phyloP scores from a whole-genome alignment of 2,888 invertebrate species.

The Cordilura impudica region DNA sequence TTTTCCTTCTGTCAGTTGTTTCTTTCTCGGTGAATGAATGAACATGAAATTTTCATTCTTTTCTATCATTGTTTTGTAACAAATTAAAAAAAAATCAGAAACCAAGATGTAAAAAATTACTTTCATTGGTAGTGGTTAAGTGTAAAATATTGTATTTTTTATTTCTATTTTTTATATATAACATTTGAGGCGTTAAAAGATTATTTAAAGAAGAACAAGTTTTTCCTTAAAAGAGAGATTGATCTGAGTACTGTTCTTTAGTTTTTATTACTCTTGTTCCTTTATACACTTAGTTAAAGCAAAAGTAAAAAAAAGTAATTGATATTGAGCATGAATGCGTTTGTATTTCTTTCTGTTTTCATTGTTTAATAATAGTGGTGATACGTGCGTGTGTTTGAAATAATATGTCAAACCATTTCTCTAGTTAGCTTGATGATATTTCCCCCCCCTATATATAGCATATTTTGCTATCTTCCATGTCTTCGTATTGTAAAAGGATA shows the following conservation, averaged over 20 bases:
- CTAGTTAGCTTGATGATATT: conserved; percentile 4
- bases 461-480: conserved; percentile 8
- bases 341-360: conserved; percentile 31
- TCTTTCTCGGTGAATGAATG: conserved; percentile 38
- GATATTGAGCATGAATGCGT: conserved; percentile 56
- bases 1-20: conserved; percentile 40
- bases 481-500: conserved; percentile 6
- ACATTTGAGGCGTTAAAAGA: conserved; percentile 47
- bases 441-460: too few species aligned
- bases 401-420: conserved; percentile 40
- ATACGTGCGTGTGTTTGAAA: conserved; percentile 19
- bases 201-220: conserved; percentile 38
- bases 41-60: conserved; percentile 31
- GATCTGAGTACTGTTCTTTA: conserved; percentile 49
- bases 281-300: conserved; percentile 27
- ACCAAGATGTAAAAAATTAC: conserved; percentile 47
- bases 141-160: conserved; percentile 25
- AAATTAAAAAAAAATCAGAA: conserved; percentile 49
- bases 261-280: conserved; percentile 24
- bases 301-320: conserved; percentile 48
- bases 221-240: neutral
- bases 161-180: conserved; percentile 1
- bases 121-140: conserved; percentile 42
- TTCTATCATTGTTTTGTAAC: conserved; percentile 53
- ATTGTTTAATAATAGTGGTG: conserved; percentile 20